Evolutionary conservation across 2,888 invertebrate genomes (phyloP).

Genomic region (Nomada lathburiana): DNA sequence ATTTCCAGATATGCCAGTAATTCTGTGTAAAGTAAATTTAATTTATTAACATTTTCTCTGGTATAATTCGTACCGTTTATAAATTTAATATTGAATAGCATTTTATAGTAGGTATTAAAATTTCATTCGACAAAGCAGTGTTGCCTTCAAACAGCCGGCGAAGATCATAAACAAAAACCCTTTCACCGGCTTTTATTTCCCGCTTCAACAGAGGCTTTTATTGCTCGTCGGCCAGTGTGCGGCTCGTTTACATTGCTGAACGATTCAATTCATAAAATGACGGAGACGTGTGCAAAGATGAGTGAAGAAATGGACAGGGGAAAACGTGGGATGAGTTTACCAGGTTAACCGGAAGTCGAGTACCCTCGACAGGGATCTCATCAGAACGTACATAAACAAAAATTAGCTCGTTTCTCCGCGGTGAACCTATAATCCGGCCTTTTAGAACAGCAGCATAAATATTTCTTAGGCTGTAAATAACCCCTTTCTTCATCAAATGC

Average conservation of each 20-base stretch:
- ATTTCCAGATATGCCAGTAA: no score
- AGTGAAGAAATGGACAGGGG: constrained; percentile 17
- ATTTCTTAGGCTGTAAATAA: constrained; percentile 17
- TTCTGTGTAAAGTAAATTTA: no score
- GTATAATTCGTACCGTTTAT: no score
- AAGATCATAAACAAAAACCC: constrained; percentile 6
- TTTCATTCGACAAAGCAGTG: neutral
- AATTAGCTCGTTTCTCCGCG: constrained; percentile 22
- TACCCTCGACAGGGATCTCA: constrained; percentile 50
- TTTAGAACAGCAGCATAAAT: constrained; percentile 21
- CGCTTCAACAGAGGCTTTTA: constrained; percentile 12
- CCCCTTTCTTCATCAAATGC: neutral
- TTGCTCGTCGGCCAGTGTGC: constrained; percentile 4
- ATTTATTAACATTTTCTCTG: no score
- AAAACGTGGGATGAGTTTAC: constrained; percentile 32
- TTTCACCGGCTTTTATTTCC: constrained; percentile 5
- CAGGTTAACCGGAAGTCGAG: constrained; percentile 45
- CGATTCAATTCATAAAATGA: constrained; percentile 49
- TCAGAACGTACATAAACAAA: constrained; percentile 50
- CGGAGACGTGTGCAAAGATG: constrained; percentile 8
- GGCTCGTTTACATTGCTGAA: constrained; percentile 28
- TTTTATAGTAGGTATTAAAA: neutral
- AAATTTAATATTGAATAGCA: neutral
- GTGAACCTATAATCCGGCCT: constrained; percentile 39
- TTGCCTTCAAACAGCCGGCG: neutral